phyloP scores from a whole-genome alignment of 2,888 invertebrate species.

The Nasonovia ribisnigri region DNA sequence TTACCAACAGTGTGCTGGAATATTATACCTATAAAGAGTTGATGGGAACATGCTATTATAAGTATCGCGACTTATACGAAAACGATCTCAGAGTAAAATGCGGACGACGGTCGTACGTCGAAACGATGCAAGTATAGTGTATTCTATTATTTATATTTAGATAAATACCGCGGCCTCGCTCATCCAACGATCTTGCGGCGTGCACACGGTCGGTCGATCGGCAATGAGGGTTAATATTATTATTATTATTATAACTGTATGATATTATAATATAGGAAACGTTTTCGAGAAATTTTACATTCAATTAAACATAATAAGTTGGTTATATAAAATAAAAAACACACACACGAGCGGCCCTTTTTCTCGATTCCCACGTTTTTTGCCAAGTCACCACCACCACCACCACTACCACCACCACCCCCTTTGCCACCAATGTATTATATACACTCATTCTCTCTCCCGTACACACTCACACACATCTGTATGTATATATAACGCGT shows the following conservation, averaged over 20 bases:
- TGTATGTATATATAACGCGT: too few species aligned
- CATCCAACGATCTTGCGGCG: neutral
- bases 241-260: neutral
- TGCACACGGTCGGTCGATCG: neutral
- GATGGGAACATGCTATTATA: neutral
- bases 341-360: conserved; percentile 13
- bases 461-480: neutral
- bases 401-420: conserved; percentile 22
- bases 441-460: conserved; percentile 31
- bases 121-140: neutral
- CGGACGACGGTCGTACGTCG: too few species aligned
- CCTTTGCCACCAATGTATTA: neutral
- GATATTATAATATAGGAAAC: conserved; percentile 31
- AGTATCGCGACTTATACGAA: neutral
- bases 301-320: conserved; percentile 60
- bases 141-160: neutral
- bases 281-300: conserved; percentile 62
- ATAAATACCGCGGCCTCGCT: neutral
- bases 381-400: conserved; percentile 56
- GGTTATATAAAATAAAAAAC: conserved; percentile 44
- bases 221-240: conserved; percentile 8
- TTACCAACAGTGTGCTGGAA: too few species aligned
- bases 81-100: neutral
- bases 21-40: neutral
- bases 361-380: conserved; percentile 64